Conservation (phyloP, 2,113 vertebrate genomes). For the Polypterus senegalus region DNA sequence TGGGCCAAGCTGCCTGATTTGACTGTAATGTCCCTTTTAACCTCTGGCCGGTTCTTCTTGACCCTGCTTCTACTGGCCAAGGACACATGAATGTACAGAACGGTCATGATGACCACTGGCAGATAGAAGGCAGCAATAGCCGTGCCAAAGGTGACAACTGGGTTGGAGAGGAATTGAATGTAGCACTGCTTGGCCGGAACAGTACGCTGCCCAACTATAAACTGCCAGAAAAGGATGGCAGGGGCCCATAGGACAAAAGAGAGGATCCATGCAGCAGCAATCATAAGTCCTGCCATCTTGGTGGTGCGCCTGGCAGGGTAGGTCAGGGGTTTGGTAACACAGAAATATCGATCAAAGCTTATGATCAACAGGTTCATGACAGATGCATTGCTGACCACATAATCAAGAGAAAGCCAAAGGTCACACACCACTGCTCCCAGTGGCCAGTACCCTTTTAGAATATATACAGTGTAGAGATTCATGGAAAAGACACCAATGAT, state of each 20-base stretch:
- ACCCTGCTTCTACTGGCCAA: conserved; percentile 89
- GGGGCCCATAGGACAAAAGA: conserved; percentile 97
- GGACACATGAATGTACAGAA: conserved; percentile 91
- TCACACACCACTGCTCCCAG: conserved; percentile 89
- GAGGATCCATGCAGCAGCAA: conserved; percentile 86
- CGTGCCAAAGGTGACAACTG: conserved; percentile 83
- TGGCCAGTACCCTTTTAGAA: conserved; percentile 92
- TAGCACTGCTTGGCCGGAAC: conserved; percentile 79
- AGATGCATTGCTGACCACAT: conserved; percentile 89
- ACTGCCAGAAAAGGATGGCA: conserved; percentile 97
- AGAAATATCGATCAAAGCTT: conserved; percentile 96
- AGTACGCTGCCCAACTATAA: conserved; percentile 84
- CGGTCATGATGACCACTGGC: conserved; percentile 94
- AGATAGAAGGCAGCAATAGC: conserved; percentile 96
- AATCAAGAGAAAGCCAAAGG: conserved; percentile 91
- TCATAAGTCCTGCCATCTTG: conserved; percentile 96
- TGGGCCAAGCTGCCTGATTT: conserved; percentile 70
- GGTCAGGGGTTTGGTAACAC: conserved; percentile 89
- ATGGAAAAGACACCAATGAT: conserved; percentile 95
- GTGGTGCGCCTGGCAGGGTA: conserved; percentile 87
- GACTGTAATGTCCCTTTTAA: conserved; percentile 67
- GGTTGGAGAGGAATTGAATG: conserved; percentile 95
- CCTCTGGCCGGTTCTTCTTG: conserved; percentile 75
- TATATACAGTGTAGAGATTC: conserved; percentile 92
- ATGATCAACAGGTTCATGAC: conserved; percentile 97